Conservation (phyloP, 2,113 vertebrate genomes). For the Lepidothrix coronata region DNA sequence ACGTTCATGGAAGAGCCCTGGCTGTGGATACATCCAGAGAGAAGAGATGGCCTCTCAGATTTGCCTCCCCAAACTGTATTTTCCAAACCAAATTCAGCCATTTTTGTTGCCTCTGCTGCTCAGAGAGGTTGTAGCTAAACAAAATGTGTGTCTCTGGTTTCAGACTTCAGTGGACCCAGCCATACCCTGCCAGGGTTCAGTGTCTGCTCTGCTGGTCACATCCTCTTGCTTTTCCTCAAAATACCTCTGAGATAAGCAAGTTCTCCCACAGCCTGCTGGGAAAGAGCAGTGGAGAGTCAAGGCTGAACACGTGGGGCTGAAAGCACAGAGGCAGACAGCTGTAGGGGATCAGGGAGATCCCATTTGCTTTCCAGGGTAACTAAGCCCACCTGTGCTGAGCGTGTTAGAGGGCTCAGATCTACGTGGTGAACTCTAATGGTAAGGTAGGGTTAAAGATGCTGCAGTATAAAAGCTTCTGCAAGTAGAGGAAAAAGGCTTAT, state of each 20-base stretch:
- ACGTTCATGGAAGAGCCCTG: neutral
- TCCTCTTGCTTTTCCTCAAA: neutral
- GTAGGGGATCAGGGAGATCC: neutral
- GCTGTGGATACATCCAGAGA: neutral
- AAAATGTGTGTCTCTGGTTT: neutral
- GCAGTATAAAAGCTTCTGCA: neutral
- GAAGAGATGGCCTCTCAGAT: neutral
- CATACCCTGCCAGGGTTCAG: neutral
- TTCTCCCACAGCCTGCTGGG: neutral
- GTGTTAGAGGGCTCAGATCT: neutral
- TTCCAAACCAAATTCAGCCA: neutral
- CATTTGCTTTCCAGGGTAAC: neutral
- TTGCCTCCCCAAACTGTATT: neutral
- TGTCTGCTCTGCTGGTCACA: neutral
- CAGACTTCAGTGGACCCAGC: neutral
- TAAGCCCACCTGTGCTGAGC: neutral
- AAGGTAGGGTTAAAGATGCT: neutral
- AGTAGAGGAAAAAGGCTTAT: neutral
- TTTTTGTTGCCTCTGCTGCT: neutral
- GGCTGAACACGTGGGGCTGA: neutral
- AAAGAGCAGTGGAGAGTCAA: neutral
- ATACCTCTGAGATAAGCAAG: neutral
- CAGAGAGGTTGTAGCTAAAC: neutral
- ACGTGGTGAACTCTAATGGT: rapidly evolving
- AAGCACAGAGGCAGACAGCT: neutral